Conservation (phyloP, 2,888 invertebrate species). For the Synanthedon andrenaeformis region DNA sequence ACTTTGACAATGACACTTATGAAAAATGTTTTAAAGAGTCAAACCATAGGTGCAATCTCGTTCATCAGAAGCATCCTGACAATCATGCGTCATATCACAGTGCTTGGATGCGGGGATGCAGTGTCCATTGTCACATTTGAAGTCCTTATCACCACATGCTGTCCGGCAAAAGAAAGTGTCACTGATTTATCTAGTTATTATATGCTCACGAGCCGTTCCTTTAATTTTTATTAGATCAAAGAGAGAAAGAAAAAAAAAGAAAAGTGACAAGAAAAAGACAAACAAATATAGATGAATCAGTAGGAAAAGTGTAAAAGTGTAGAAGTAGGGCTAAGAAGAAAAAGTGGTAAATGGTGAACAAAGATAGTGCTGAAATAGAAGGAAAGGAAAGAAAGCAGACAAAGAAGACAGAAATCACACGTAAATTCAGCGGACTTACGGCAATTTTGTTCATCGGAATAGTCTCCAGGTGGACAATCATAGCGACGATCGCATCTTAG, state of each 20-base stretch:
- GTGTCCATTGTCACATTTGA: slow-evolving; percentile 75
- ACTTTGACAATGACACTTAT: not conserved
- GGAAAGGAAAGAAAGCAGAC: slow-evolving; percentile 6
- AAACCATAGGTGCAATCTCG: slow-evolving; percentile 64
- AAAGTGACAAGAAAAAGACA: not conserved
- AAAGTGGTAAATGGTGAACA: slow-evolving; percentile 6
- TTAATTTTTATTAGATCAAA: not conserved
- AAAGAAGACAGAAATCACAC: slow-evolving; percentile 7
- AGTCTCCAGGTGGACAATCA: slow-evolving; percentile 75
- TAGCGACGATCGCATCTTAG: slow-evolving; percentile 73
- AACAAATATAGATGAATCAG: not conserved
- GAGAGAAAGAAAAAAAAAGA: not conserved
- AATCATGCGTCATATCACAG: slow-evolving; percentile 69
- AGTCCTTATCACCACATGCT: slow-evolving; percentile 66
- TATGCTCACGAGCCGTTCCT: slow-evolving; percentile 10
- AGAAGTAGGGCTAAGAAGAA: slow-evolving; percentile 4
- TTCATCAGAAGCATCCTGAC: slow-evolving; percentile 73
- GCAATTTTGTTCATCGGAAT: slow-evolving; percentile 82
- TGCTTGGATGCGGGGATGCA: slow-evolving; percentile 69
- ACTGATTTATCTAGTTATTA: slow-evolving; percentile 5
- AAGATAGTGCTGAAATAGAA: slow-evolving; percentile 1
- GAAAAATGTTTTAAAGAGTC: slow-evolving; percentile 12
- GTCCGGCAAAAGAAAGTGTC: slow-evolving; percentile 63
- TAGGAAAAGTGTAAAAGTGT: not conserved
- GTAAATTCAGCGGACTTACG: slow-evolving; percentile 69